phyloP scores from a whole-genome alignment of 2,113 vertebrate genomes.

The rat (Rattus norvegicus) region GRCr8 NC_086019.1:156585501-156586000 shows the following conservation, averaged over 20 bases:
- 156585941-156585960: neutral
- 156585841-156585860: slow-evolving; percentile 2
- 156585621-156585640: neutral
- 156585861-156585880: neutral
- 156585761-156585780: neutral
- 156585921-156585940: neutral
- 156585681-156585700: neutral
- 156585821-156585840: neutral
- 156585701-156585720: neutral
- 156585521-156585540: neutral
- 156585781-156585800: neutral
- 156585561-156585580: neutral
- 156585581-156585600: neutral
- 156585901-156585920: neutral
- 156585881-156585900: neutral
- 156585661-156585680: neutral
- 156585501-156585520: neutral
- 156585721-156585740: neutral
- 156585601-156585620: neutral
- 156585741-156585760: neutral
- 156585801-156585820: slow-evolving; percentile 1
- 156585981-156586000: neutral
- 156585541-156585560: neutral
- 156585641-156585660: neutral
- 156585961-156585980: neutral